Base-by-base conservation (phyloP, 2,113 vertebrate genomes). In the Alligator sinensis region DNA sequence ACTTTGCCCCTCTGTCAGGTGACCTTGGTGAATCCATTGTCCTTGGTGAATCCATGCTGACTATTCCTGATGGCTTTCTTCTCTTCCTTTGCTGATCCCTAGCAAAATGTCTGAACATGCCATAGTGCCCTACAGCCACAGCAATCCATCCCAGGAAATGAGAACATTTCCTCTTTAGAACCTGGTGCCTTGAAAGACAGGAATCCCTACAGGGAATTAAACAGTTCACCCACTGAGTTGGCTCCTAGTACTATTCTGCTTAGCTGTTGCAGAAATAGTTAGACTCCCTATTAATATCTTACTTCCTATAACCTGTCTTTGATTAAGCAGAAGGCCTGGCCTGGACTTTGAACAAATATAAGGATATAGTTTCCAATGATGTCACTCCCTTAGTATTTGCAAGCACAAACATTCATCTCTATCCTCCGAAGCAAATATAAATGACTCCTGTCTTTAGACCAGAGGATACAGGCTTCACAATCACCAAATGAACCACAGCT, bases 281-380 rank as follows among this genome's bases (percentile, higher is more conserved):
- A 92, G 85, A 93, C 86, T 83, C 18, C 24, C 1, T 68, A 68
- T 86, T 88, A 85, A 77, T 58, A 27, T 22, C 27, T 80, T 47
- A 80, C 82, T 96, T 95, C 88, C 86, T n/a, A 84, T 14, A 90
- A 63, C n/a, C 84, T 86, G 17, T 66, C 15, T 88, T 94, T 92
- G 83, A 86, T 90, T 84, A 75, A 85, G 19, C 2, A 18, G 9
- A 79, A 85, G 18, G 16, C 75, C 4, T 62, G 14, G 2, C n/a
- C 72, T 90, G 61, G 24, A 11, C 66, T 75, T 85, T 55, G 80
- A 93, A 80, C 30, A 82, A 74, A 59, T 55, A 21, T 4, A 34
- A 11, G 30, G 47, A n/a, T 70, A 68, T 57, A 30, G 13, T 93
- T 92, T 96, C 63, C 34, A 34, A 22, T 87, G 80, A 81, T 63